Conservation (phyloP, 1,140 invertebrate species). For the Drosophila lacertosa region DNA sequence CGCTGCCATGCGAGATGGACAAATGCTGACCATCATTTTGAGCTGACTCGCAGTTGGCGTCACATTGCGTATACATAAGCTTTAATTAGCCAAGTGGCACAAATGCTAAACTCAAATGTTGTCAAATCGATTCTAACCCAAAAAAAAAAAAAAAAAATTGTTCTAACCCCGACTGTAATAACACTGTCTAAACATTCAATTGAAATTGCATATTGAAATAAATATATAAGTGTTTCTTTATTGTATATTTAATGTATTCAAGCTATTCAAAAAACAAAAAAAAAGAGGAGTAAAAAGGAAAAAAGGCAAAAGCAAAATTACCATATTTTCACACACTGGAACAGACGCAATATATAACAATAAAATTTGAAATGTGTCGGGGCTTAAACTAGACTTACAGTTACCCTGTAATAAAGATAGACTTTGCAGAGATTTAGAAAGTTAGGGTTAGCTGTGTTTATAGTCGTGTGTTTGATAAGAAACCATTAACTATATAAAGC, state of each 20-base stretch:
- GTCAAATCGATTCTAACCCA: no score
- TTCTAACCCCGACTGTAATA: slow-evolving; percentile 45
- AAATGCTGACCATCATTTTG: slow-evolving; percentile 55
- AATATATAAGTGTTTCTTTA: slow-evolving; percentile 38
- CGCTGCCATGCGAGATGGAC: slow-evolving; percentile 58
- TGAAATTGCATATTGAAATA: slow-evolving; percentile 54
- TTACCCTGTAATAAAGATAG: not conserved
- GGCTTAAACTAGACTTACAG: not conserved
- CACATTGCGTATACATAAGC: slow-evolving; percentile 17
- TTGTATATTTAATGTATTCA: slow-evolving; percentile 10
- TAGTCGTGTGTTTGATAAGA: no score
- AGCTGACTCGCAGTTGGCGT: slow-evolving; percentile 14
- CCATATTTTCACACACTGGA: slow-evolving; percentile 51
- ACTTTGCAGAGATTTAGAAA: no score
- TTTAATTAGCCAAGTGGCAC: slow-evolving; percentile 46
- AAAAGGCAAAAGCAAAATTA: slow-evolving; percentile 45
- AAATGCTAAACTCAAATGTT: slow-evolving; percentile 20
- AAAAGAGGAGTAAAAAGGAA: not conserved
- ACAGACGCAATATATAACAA: slow-evolving; percentile 22
- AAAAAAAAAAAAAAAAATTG: no score
- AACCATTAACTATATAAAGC: no score
- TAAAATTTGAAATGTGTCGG: slow-evolving; percentile 13
- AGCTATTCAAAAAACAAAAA: not conserved
- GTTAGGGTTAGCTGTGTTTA: no score
- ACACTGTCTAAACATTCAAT: slow-evolving; percentile 55